Evolutionary conservation across 2,888 invertebrate genomes (phyloP), one percentile per base, ranked within the genome.

Genomic region (Meandrusa payeni): DNA sequence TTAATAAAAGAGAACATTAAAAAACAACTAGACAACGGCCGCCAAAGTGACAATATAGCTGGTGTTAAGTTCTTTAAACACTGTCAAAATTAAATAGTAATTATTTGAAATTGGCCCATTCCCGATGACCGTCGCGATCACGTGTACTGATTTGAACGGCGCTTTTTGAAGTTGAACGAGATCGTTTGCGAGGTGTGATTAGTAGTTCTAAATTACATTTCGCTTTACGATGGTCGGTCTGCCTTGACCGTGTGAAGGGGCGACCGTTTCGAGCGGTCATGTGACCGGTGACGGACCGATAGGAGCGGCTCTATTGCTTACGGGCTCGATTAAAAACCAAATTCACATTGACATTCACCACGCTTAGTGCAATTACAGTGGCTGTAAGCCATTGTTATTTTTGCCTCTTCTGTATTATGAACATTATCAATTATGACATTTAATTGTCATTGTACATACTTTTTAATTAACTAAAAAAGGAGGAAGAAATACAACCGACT

Each of bases 241-340:
- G 47, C 70, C 69, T 75, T 73, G 73, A 76, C 67, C 66, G 61
- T 68, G 54, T 50, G 43, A 42, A 42, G 54, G 44, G 59, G 57
- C 56, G 53, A 46, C 40, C 48, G 29, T 42, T 31, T 37, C 28
- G 46, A 52, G 48, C 46, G 52, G 59, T 74, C 74, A 76, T 67
- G 67, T 75, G 76, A 75, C 60, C 50, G 41, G 24, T 26, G 42
- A 41, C 42, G 20, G 13, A 45, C 42, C 40, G 45, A 47, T 48
- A 47, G 48, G 52, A 49, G 52, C 43, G 34, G 41, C 17, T 34
- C 28, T 29, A 28, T 15, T 26, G 22, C 23, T 28, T 10, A 1
- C 27, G 3, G 29, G 24, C 17, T 42, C 42, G 10, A 26, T 41
- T 27, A 27, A 40, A 32, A 33, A 19, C 19, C 33, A 41, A 26